Conservation (phyloP, 2,888 invertebrate species). For the Tenthredo livida region DNA sequence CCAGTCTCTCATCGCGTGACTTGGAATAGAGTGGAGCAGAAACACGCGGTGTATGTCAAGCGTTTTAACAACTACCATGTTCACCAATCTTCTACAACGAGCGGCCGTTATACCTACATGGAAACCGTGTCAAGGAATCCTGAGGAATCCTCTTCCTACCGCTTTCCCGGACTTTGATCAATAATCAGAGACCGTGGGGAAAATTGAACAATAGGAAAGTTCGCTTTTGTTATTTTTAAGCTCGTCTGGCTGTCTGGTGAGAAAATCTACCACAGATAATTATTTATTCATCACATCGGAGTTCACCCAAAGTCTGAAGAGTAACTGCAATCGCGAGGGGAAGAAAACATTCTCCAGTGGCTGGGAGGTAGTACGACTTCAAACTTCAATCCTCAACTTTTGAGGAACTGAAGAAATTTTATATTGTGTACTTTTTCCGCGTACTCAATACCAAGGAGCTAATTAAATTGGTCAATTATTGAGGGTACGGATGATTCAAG, state of each 20-base stretch:
- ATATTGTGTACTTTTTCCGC: neutral
- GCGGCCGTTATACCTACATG: neutral
- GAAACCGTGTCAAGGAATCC: neutral
- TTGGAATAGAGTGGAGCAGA: conserved; percentile 5
- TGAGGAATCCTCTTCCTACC: neutral
- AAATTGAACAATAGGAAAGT: neutral
- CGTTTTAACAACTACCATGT: conserved; percentile 11
- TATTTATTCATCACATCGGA: neutral
- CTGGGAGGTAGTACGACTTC: neutral
- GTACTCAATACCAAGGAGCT: neutral
- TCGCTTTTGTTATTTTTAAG: neutral
- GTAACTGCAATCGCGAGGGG: neutral
- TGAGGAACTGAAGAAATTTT: neutral
- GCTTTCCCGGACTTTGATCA: neutral
- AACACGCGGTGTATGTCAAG: conserved; percentile 22
- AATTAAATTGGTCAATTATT: neutral
- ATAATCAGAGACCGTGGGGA: neutral
- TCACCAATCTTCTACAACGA: neutral
- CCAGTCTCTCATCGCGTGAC: neutral
- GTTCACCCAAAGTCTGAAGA: neutral
- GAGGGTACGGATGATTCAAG: neutral
- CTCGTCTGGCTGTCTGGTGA: neutral
- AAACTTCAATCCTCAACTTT: neutral
- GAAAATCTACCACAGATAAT: neutral
- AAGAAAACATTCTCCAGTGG: neutral